Evolutionary conservation across 2,797 vertebrate species (phyloP).

Genomic region (Myripristis jacobus): DNA sequence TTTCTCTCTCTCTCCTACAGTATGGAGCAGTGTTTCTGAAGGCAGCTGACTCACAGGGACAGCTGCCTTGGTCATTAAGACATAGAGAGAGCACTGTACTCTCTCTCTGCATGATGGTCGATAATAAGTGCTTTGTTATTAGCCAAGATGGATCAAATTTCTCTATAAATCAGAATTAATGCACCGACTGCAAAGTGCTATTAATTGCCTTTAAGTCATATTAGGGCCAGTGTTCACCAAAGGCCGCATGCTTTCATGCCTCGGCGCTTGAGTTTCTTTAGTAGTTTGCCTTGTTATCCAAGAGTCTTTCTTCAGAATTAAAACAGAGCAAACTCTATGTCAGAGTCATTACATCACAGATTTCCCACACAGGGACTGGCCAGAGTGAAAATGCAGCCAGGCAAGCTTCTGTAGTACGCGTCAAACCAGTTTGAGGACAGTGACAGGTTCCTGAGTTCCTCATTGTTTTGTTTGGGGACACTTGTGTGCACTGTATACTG

Average conservation of each 20-base stretch:
- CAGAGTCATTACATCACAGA: background rate
- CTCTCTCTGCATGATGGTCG: constrained; percentile 40
- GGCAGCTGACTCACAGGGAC: constrained; percentile 53
- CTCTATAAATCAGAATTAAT: constrained; percentile 52
- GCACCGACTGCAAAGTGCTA: constrained; percentile 14
- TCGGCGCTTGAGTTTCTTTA: background rate
- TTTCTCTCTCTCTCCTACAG: constrained; percentile 35
- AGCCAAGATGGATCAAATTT: constrained; percentile 46
- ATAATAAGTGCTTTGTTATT: constrained; percentile 77
- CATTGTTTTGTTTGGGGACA: constrained; percentile 36
- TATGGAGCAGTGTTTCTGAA: constrained; percentile 6
- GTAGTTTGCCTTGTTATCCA: constrained; percentile 1
- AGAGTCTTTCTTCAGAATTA: constrained; percentile 10
- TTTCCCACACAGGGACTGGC: constrained; percentile 17
- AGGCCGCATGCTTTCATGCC: background rate
- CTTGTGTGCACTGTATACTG: constrained; percentile 2
- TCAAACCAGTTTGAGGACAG: constrained; percentile 71
- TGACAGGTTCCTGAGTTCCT: constrained; percentile 40
- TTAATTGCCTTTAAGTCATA: constrained; percentile 32
- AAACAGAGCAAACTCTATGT: constrained; percentile 25
- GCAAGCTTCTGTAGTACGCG: constrained; percentile 62
- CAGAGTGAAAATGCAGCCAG: constrained; percentile 70
- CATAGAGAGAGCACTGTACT: constrained; percentile 73
- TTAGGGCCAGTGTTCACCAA: constrained; percentile 3
- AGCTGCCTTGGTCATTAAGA: constrained; percentile 71